phyloP scores from a whole-genome alignment of 2,113 vertebrate species.

The Zosterops lateralis region DNA sequence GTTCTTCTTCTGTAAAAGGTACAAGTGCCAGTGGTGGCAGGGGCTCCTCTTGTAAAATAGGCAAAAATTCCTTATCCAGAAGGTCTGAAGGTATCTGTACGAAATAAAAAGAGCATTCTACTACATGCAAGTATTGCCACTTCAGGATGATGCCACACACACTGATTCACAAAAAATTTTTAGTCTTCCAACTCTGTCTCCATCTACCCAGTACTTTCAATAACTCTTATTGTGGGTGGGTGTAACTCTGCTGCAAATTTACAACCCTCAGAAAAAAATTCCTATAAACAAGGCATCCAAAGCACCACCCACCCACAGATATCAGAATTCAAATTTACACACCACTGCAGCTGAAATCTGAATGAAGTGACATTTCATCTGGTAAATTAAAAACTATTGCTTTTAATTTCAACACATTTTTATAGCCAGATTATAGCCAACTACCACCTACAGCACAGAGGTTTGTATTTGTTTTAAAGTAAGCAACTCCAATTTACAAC shows the following conservation, averaged over 20 bases:
- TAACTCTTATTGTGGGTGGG: background rate
- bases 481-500: background rate
- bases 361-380: background rate
- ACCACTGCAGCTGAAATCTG: background rate
- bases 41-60: slow-evolving; percentile 97
- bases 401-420: background rate
- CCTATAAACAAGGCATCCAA: background rate
- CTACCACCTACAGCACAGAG: background rate
- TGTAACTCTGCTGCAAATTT: background rate
- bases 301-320: background rate
- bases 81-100: slow-evolving; percentile 93
- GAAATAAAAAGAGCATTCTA: background rate
- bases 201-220: background rate
- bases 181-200: background rate
- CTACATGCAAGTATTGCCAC: background rate
- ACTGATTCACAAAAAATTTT: background rate
- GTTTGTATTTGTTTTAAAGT: background rate
- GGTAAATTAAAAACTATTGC: background rate
- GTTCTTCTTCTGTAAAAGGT: slow-evolving; percentile 98
- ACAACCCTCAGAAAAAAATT: background rate
- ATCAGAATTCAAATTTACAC: background rate
- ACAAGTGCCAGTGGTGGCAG: slow-evolving; percentile 94
- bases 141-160: background rate
- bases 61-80: slow-evolving; percentile 96
- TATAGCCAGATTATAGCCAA: background rate